Percentiles rank a stretch among this genome's conserved stretches.
phyloP scores from a whole-genome alignment of 1,140 invertebrate genomes.

The Solenopsis invicta region DNA sequence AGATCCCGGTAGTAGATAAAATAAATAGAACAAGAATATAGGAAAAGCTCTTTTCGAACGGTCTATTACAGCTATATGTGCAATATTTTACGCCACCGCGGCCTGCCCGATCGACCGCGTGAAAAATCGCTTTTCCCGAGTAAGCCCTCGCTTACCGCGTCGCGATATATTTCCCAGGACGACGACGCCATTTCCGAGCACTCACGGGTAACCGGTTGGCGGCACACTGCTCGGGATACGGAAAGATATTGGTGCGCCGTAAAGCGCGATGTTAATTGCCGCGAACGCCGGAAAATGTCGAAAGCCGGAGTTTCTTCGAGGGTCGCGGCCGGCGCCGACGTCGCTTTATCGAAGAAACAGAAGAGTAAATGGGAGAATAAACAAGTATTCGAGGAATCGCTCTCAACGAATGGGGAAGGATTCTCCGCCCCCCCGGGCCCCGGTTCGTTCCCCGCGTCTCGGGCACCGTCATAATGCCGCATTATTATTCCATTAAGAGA shows the following conservation, averaged over 20 bases:
- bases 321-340: conserved; percentile 34
- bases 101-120: conserved; percentile 58
- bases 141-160: conserved; percentile 53
- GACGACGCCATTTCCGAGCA: conserved; percentile 62
- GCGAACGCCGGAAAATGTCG: conserved; percentile 48
- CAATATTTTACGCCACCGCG: conserved; percentile 43
- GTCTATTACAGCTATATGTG: conserved; percentile 53
- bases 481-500: conserved; percentile 65
- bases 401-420: conserved; percentile 7
- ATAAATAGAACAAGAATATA: conserved; percentile 39
- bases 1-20: conserved; percentile 33
- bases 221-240: background rate
- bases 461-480: conserved; percentile 37
- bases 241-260: conserved; percentile 57
- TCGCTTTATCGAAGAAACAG: conserved; percentile 59
- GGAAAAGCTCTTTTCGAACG: conserved; percentile 37
- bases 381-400: conserved; percentile 61
- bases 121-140: conserved; percentile 60
- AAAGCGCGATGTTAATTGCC: conserved; percentile 63
- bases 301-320: conserved; percentile 28
- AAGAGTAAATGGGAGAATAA: conserved; percentile 53
- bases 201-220: conserved; percentile 45
- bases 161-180: conserved; percentile 61
- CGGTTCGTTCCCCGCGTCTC: conserved; percentile 19
- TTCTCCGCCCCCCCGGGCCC: background rate